These are phyloP conservation scores for Amblyornis subalaris DNA, from an alignment of 2,113 vertebrate genomes.

Conservation along the genomic window DNA sequence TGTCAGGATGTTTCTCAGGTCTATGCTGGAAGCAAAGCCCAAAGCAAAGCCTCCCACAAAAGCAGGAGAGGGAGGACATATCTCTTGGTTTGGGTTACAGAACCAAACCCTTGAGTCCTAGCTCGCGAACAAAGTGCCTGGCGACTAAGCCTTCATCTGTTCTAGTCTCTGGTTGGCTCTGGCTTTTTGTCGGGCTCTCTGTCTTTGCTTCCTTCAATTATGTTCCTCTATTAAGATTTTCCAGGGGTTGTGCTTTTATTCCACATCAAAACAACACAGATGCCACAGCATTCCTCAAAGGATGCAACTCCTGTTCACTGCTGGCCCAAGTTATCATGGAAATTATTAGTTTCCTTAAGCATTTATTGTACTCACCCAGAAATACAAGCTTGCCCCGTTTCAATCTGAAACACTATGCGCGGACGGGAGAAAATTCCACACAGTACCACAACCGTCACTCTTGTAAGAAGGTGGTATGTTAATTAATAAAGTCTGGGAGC, in stretches of 20 bases:
- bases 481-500: slow-evolving; percentile 48
- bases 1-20: neutral
- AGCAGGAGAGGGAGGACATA: neutral
- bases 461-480: slow-evolving; percentile 41
- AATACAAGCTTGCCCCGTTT: slow-evolving; percentile 48
- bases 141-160: neutral
- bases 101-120: neutral
- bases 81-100: neutral
- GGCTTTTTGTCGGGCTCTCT: neutral
- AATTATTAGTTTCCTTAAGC: slow-evolving; percentile 42
- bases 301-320: neutral
- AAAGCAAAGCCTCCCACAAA: neutral
- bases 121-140: neutral
- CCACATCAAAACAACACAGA: slow-evolving; percentile 5
- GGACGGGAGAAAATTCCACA: neutral
- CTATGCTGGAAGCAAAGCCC: neutral
- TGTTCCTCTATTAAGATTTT: slow-evolving; percentile 14
- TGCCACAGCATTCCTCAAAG: slow-evolving; percentile 5
- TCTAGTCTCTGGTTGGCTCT: neutral
- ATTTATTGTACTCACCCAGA: slow-evolving; percentile 19
- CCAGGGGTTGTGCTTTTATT: slow-evolving; percentile 4
- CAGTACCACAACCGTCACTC: slow-evolving; percentile 1
- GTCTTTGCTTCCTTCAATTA: slow-evolving; percentile 8
- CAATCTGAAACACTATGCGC: neutral
- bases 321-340: slow-evolving; percentile 26